Conservation (phyloP, 2,113 vertebrate species). For the Acrocephalus kingi region DNA sequence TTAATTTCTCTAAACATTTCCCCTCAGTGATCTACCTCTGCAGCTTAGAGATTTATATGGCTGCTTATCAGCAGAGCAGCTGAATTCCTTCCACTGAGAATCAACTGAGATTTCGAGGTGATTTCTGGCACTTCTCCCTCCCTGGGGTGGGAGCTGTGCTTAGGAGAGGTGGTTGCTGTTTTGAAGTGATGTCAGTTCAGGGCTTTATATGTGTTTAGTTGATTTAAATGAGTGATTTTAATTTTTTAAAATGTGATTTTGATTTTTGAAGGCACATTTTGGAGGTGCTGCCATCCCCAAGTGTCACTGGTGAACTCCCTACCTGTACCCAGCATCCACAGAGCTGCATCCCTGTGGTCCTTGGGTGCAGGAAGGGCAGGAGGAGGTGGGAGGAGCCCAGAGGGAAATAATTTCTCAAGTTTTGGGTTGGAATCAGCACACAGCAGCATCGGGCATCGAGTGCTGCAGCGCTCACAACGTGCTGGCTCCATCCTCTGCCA, state of each 20-base stretch:
- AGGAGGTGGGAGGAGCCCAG: not conserved
- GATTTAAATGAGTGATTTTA: not conserved
- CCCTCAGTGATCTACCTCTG: conserved; percentile 6
- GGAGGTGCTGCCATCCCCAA: not conserved
- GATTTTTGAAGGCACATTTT: not conserved
- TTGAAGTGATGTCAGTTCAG: not conserved
- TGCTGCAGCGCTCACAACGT: not conserved
- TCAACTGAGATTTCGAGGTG: fast-evolving
- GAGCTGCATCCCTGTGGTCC: not conserved
- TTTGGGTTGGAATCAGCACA: not conserved
- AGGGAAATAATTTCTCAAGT: not conserved
- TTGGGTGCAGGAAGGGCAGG: not conserved
- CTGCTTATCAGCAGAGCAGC: conserved; percentile 14
- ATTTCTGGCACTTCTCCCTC: not conserved
- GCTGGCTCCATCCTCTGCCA: not conserved
- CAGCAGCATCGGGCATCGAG: not conserved
- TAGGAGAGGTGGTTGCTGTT: not conserved
- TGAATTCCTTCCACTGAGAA: not conserved
- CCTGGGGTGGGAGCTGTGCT: not conserved
- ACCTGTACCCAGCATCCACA: not conserved
- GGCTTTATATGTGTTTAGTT: not conserved
- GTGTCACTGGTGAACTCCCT: fast-evolving
- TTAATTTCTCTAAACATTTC: conserved; percentile 38
- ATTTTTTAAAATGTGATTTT: too few relatives aligned
- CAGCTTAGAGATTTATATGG: not conserved